Conservation (phyloP, 1,140 invertebrate genomes). For the Polyergus mexicanus region DNA sequence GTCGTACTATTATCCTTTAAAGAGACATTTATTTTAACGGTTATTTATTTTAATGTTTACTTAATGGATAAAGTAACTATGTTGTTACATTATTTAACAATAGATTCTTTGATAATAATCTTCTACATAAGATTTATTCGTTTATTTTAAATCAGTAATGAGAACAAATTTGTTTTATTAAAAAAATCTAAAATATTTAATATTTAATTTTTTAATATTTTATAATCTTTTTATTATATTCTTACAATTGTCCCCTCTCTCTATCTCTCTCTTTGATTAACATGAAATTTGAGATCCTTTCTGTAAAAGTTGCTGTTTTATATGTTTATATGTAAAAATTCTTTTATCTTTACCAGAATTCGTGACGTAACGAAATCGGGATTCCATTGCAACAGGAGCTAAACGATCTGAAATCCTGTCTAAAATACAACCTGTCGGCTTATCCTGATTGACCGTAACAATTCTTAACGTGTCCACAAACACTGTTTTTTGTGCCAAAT, state of each 20-base stretch:
- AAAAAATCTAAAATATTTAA: neutral
- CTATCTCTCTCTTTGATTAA: neutral
- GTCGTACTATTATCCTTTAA: neutral
- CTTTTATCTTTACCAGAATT: neutral
- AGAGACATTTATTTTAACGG: neutral
- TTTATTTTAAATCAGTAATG: neutral
- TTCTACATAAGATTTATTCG: neutral
- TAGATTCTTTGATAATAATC: too few species aligned
- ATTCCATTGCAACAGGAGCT: neutral
- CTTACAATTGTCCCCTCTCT: neutral
- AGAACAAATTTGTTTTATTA: neutral
- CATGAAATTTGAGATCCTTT: neutral
- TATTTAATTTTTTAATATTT: neutral
- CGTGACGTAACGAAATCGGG: neutral
- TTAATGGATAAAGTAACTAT: neutral
- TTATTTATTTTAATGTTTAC: neutral
- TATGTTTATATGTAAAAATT: neutral
- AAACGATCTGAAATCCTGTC: slow-evolving; percentile 16
- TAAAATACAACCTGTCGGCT: slow-evolving; percentile 38
- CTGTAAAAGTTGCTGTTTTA: neutral
- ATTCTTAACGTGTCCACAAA: slow-evolving; percentile 13
- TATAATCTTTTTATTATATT: neutral
- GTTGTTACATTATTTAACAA: too few species aligned
- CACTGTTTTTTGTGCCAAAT: neutral
- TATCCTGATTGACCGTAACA: slow-evolving; percentile 9